Evolutionary conservation across 2,888 invertebrate species (phyloP).

Genomic region (Ethmia dodecea): DNA sequence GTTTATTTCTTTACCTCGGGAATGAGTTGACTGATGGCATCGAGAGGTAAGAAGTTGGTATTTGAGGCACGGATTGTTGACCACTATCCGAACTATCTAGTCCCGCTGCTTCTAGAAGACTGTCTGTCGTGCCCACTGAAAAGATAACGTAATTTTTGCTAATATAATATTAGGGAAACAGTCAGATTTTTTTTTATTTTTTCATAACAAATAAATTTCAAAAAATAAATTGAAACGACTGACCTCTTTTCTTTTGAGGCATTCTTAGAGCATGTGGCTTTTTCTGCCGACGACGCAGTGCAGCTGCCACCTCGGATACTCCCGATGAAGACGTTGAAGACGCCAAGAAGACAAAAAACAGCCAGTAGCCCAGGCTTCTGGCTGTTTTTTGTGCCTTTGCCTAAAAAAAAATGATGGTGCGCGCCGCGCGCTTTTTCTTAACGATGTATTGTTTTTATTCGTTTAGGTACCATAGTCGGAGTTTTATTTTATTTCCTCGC

Average conservation of each 20-base stretch:
- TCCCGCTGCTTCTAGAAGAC: constrained; percentile 62
- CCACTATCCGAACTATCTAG: constrained; percentile 66
- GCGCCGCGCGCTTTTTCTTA: no score
- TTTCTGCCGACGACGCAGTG: constrained; percentile 58
- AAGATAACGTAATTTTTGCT: neutral
- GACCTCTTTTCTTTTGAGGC: constrained; percentile 66
- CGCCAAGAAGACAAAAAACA: no score
- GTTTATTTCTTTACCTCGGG: no score
- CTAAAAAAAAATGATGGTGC: no score
- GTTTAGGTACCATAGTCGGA: no score
- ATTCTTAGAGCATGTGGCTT: constrained; percentile 62
- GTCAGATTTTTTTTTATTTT: no score
- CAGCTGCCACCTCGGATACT: constrained; percentile 61
- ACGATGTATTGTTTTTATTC: no score
- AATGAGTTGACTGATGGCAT: constrained; percentile 93
- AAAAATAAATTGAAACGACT: neutral
- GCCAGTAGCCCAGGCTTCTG: no score
- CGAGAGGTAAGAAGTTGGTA: constrained; percentile 88
- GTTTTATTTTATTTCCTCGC: no score
- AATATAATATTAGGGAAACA: neutral
- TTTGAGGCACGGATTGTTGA: constrained; percentile 63
- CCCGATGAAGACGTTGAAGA: constrained; percentile 65
- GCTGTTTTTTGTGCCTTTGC: no score
- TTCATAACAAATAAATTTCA: no score
- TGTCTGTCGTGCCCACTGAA: constrained; percentile 66